Conservation (phyloP, 2,113 vertebrate genomes). For the Scytalopus superciliaris region DNA sequence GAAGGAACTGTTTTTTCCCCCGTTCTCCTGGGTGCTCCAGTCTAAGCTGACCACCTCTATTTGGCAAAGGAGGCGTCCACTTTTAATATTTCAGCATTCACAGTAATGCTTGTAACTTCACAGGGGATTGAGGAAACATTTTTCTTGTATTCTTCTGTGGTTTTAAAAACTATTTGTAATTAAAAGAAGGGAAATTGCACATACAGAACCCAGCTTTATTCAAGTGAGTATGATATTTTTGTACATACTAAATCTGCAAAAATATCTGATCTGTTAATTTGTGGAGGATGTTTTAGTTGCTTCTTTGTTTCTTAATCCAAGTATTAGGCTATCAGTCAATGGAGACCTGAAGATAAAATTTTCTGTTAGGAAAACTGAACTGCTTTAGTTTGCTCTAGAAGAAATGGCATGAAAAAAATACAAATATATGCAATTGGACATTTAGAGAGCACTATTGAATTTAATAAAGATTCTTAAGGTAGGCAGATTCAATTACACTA, state of each 20-base stretch:
- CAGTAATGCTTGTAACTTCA: background rate
- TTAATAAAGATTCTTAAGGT: background rate
- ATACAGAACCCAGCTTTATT: background rate
- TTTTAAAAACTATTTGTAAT: background rate
- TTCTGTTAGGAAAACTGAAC: background rate
- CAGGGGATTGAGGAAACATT: background rate
- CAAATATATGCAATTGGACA: background rate
- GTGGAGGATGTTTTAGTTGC: background rate
- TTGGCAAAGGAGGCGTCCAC: background rate
- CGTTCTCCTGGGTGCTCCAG: background rate
- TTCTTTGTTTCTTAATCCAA: background rate
- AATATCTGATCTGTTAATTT: background rate
- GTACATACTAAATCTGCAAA: background rate
- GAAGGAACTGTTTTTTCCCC: background rate
- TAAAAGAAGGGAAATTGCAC: background rate
- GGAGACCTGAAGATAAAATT: background rate
- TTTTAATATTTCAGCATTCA: background rate
- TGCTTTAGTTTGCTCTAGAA: background rate
- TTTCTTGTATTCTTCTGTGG: background rate
- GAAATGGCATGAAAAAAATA: background rate
- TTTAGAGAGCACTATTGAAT: background rate
- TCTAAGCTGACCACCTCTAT: background rate
- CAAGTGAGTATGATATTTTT: background rate
- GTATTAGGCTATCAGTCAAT: background rate
- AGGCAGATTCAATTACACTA: background rate